phyloP scores from a whole-genome alignment of 2,888 invertebrate species.

The Oligia fasciuncula region DNA sequence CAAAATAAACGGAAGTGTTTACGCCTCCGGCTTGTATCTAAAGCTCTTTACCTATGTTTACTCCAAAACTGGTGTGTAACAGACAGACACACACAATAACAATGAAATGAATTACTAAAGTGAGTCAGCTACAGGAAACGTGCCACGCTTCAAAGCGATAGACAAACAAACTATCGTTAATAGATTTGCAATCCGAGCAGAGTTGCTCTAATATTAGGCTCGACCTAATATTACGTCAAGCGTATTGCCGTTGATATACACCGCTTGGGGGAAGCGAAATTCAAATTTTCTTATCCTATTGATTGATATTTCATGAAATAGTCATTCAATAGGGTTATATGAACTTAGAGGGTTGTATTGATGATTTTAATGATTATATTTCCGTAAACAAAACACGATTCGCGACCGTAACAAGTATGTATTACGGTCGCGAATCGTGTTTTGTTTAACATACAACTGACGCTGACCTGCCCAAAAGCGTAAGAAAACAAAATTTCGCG shows the following conservation, averaged over 20 bases:
- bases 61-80: conserved; percentile 10
- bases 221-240: conserved; percentile 12
- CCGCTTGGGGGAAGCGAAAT: not conserved
- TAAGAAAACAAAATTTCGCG: not conserved
- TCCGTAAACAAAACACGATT: too few species aligned
- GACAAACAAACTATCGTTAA: conserved; percentile 34
- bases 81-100: conserved; percentile 23
- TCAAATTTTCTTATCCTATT: too few species aligned
- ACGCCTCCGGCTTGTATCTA: not conserved
- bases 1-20: not conserved
- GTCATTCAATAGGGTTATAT: too few species aligned
- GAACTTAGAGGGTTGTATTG: too few species aligned
- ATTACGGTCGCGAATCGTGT: too few species aligned
- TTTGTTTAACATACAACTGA: too few species aligned
- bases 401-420: too few species aligned
- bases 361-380: too few species aligned
- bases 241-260: not conserved
- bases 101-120: conserved; percentile 33
- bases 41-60: conserved; percentile 36
- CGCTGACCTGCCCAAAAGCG: not conserved
- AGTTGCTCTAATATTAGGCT: conserved; percentile 30
- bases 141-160: conserved; percentile 19
- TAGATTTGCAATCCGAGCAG: conserved; percentile 43
- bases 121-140: conserved; percentile 38
- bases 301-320: not conserved